Evolutionary conservation across 30 jellyfish, hydroid and myxozoan genomes (phyloP), one percentile per base, ranked within the genome.

Genomic region (Hydra vulgaris): DNA sequence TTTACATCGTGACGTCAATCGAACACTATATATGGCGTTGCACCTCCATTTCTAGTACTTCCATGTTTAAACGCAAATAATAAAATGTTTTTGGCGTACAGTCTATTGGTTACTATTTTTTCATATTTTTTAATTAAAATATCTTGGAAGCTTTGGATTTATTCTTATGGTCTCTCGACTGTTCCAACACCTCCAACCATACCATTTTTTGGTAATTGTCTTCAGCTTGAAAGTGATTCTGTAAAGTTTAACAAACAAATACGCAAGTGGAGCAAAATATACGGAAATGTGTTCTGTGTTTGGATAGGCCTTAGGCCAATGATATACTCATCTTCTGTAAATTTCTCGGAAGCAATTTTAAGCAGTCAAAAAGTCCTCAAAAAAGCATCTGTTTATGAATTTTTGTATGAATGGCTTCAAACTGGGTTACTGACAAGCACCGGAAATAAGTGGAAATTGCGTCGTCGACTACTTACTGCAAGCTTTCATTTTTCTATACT

Each of bases 401-500:
- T 85, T 55, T 71, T 89, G 20, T 73, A 19, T 23, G 89, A 88
- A 7, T 89, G 96, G 96, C 80, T 89, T 23, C 87, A 88, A 25
- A 84, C 95, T 70, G 96, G 96, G 74, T 25, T 68, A n/a, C 56
- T 71, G 23, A 24, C 84, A n/a, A n/a, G n/a, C n/a, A n/a, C n/a
- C n/a, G n/a, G n/a, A n/a, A n/a, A n/a, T n/a, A n/a, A n/a, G n/a
- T 91, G 97, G 97, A 86, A 79, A 78, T 68, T 61, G 21, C 82
- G 97, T 53, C 67, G 97, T 79, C 81, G 89, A 21, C 74, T 82
- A 53, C 66, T 91, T 0, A 91, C 97, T 16, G 96, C 97, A 26
- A 82, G 95, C 8, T 91, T 91, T 80, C 97, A 91, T 76, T 91
- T 87, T 74, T 86, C 89, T 19, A 91, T 91, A 22, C 88, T 91